Base-by-base conservation (phyloP, 2,797 vertebrate species). In the Tadarida brasiliensis region DNA sequence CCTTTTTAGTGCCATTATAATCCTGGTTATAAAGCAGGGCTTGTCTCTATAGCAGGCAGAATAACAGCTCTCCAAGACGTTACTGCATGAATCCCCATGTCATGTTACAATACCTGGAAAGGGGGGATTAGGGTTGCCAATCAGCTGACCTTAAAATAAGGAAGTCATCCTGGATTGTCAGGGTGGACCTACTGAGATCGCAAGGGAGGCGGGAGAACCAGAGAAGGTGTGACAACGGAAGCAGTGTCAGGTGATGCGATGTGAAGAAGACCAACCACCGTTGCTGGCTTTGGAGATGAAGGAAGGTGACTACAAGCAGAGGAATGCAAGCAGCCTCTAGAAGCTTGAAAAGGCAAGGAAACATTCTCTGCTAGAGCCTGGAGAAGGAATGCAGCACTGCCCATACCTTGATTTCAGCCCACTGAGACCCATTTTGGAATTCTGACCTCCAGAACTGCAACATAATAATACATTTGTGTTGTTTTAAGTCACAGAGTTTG, bases 111-210 rank as follows among this genome's bases (percentile, higher is more conserved):
- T 44, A 44, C 9, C 19, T 39, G 51, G 19, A 24, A 30, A 92
- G 19, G 39, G 47, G 16, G 24, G 51, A 74, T 57, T 86, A 91
- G 88, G 24, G 56, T 11, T 76, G 68, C 61, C 92, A 57, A 35
- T 87, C 78, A 44, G 26, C n/a, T 81, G 49, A 82, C 11, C 51
- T 92, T 51, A 94, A 86, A 94, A 59, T 77, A 91, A 82, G 22
- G n/a, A 47, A 47, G 73, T 51, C 65, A 47, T 67, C 4, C 3
- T 20, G n/a, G n/a, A 85, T 33, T 61, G 35, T 47, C 28, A 54
- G 11, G 24, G 35, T 67, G 15, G 33, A 35, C 24, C 47, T 4
- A 15, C 11, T 61, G 28, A 80, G 89, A 74, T 73, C 54, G 91
- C 4, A 14, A 90, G 28, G 9, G 35, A 30, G 51, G n/a, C 30